A percentile compares a stretch with the other conserved stretches of the same genome.
Evolutionary conservation across 2,113 vertebrate genomes (phyloP).

Genomic region (Herpetotheres cachinnans): DNA sequence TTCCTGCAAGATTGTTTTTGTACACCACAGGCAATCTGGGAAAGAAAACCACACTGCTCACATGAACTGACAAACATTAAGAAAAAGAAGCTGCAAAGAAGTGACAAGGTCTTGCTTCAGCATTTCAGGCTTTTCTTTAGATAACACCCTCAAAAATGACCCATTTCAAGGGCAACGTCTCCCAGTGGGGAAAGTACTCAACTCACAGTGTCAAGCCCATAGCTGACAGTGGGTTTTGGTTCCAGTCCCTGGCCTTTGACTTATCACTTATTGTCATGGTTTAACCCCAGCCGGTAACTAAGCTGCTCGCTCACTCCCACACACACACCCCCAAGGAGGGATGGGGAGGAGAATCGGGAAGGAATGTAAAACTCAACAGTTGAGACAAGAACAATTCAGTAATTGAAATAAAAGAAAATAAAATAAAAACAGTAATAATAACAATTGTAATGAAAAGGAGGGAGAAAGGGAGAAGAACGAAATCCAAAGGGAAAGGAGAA

Average conservation of each 20-base stretch:
- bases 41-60: not conserved
- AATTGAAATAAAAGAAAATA: too few relatives aligned
- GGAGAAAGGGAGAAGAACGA: too few relatives aligned
- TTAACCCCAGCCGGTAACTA: too few relatives aligned
- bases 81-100: not conserved
- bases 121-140: not conserved
- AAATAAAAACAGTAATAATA: too few relatives aligned
- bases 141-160: not conserved
- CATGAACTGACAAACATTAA: not conserved
- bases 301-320: too few relatives aligned
- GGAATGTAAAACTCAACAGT: too few relatives aligned
- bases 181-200: not conserved
- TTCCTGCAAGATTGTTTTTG: not conserved
- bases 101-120: not conserved
- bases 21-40: not conserved
- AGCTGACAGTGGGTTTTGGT: not conserved
- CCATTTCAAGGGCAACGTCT: not conserved
- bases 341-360: too few relatives aligned
- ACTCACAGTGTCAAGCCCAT: not conserved
- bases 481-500: too few relatives aligned
- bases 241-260: not conserved
- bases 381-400: too few relatives aligned
- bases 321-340: too few relatives aligned
- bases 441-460: too few relatives aligned
- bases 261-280: too few relatives aligned